phyloP scores from a whole-genome alignment of 1,140 invertebrate genomes.

The Drosophila yakuba region DNA sequence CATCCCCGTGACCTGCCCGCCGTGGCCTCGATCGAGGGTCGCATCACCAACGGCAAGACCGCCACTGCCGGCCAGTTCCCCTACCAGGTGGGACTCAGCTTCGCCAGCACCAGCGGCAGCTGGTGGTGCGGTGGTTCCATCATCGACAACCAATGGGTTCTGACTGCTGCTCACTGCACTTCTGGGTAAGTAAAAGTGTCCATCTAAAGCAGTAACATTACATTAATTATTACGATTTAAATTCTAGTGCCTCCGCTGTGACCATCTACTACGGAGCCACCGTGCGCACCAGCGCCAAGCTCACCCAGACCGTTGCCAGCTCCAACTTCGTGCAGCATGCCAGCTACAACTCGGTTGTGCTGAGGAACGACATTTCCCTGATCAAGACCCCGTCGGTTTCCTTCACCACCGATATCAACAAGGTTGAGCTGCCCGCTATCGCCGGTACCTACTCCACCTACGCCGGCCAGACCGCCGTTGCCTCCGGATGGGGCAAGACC shows the following conservation, averaged over 20 bases:
- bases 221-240: no score
- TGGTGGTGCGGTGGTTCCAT: conserved; percentile 87
- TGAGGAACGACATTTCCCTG: conserved; percentile 67
- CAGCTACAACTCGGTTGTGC: conserved; percentile 49
- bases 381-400: conserved; percentile 37
- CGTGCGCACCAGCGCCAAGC: conserved; percentile 43
- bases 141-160: conserved; percentile 85
- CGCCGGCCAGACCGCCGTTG: conserved; percentile 43
- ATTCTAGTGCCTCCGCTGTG: conserved; percentile 52
- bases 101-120: conserved; percentile 72
- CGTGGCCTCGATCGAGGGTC: conserved; percentile 55
- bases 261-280: conserved; percentile 62
- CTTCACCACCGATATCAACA: conserved; percentile 37
- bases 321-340: conserved; percentile 49
- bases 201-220: background rate
- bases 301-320: conserved; percentile 46
- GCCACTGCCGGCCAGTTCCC: conserved; percentile 85
- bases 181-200: conserved; percentile 22
- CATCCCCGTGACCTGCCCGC: conserved; percentile 60
- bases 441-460: conserved; percentile 60
- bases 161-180: conserved; percentile 87
- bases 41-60: conserved; percentile 72
- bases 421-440: conserved; percentile 41
- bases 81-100: conserved; percentile 85
- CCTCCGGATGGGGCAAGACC: conserved; percentile 68